phyloP scores from a whole-genome alignment of 2,113 vertebrate species.

The Struthidea cinerea region DNA sequence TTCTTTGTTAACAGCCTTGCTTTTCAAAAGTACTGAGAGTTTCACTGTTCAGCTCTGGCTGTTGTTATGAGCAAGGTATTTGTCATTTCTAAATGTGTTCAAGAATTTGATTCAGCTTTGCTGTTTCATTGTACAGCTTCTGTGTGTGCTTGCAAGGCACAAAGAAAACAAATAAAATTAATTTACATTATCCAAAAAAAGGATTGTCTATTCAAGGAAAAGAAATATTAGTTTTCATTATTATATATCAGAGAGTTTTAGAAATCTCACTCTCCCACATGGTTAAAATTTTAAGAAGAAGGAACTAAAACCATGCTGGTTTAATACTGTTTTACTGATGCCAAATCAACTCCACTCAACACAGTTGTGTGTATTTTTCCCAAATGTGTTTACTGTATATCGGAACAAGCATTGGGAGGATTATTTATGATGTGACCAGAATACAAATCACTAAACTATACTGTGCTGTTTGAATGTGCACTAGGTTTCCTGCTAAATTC shows the following conservation, averaged over 20 bases:
- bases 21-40: not conserved
- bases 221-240: not conserved
- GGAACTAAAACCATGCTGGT: not conserved
- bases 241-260: not conserved
- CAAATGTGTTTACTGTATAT: constrained; percentile 11
- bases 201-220: not conserved
- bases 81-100: not conserved
- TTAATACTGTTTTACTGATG: not conserved
- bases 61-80: not conserved
- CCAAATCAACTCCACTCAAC: constrained; percentile 20
- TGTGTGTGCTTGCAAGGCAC: not conserved
- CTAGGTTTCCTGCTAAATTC: constrained; percentile 4
- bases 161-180: constrained; percentile 1
- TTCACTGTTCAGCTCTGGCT: not conserved
- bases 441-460: constrained; percentile 6
- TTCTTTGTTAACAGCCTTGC: not conserved
- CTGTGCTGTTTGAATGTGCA: not conserved
- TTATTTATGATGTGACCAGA: constrained; percentile 40
- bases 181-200: not conserved
- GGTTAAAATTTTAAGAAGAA: not conserved
- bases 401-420: constrained; percentile 7
- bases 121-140: not conserved
- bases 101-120: not conserved
- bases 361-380: not conserved
- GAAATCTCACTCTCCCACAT: not conserved